Evolutionary conservation across 2,888 invertebrate species (phyloP).

Genomic region (Drosophila quasianomalipes): DNA sequence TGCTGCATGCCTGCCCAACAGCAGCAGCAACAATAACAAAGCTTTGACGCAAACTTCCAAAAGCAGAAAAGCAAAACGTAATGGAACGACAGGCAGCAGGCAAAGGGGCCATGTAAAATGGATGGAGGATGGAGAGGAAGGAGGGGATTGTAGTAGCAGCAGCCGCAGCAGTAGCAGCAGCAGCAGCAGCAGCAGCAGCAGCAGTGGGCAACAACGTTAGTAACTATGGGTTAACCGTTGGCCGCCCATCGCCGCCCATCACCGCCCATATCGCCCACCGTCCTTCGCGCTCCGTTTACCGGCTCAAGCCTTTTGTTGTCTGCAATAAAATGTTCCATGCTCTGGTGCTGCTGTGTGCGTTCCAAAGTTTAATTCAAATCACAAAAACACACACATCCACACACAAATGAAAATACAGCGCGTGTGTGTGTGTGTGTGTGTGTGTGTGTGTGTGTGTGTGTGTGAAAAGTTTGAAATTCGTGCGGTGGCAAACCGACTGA

Average conservation of each 20-base stretch:
- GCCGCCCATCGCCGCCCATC: conserved; percentile 17
- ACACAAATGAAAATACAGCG: conserved; percentile 50
- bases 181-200: background rate
- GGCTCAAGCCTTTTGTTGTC: conserved; percentile 78
- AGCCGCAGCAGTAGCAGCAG: background rate
- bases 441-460: conserved; percentile 46
- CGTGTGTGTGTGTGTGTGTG: background rate
- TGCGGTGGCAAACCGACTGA: conserved; percentile 77
- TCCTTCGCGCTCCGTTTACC: conserved; percentile 34
- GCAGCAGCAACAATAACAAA: conserved; percentile 53
- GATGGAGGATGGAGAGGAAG: background rate
- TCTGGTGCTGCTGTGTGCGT: conserved; percentile 43
- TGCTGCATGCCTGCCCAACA: conserved; percentile 53
- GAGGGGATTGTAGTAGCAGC: background rate
- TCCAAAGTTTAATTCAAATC: conserved; percentile 81
- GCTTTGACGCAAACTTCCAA: conserved; percentile 67
- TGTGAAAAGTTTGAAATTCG: conserved; percentile 78
- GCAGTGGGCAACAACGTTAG: conserved; percentile 49
- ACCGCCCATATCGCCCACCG: conserved; percentile 1
- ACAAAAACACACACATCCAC: conserved; percentile 67
- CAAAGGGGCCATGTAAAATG: conserved; percentile 13
- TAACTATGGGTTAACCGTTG: conserved; percentile 49
- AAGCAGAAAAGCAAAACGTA: conserved; percentile 66
- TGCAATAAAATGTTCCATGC: conserved; percentile 77
- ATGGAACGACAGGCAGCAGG: conserved; percentile 46